These are phyloP conservation scores for Erythrocercus mccallii DNA, from an alignment of 2,113 vertebrate genomes.

Conservation along the genomic window DNA sequence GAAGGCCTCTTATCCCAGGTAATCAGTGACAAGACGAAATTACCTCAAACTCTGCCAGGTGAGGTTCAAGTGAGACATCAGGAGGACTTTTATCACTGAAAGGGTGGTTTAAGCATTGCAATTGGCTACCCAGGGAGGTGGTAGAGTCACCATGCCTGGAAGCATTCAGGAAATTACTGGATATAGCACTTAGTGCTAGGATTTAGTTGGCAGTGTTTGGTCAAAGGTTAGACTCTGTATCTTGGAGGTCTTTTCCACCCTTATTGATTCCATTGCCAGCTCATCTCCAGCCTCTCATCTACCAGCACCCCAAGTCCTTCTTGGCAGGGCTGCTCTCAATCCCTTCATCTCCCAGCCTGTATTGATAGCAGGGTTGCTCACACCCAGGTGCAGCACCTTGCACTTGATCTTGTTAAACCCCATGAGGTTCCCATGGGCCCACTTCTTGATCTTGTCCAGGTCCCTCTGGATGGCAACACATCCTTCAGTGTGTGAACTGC, in stretches of 20 bases:
- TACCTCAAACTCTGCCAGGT: neutral
- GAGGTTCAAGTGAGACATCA: neutral
- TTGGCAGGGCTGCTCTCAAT: accelerated
- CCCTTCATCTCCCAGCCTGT: neutral
- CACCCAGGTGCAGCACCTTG: neutral
- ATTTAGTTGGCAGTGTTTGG: neutral
- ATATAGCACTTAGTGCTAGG: neutral
- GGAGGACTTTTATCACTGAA: neutral
- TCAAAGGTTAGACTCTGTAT: neutral
- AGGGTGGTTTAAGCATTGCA: neutral
- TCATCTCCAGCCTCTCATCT: neutral
- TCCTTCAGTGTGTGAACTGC: neutral
- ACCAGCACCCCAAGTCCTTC: neutral
- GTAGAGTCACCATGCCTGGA: neutral
- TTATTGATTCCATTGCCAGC: neutral
- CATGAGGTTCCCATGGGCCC: no score
- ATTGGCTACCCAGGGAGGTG: neutral
- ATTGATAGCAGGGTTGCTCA: no score
- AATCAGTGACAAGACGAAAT: neutral
- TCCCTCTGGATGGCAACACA: accelerated
- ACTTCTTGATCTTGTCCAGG: neutral
- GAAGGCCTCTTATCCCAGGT: neutral
- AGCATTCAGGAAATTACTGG: neutral
- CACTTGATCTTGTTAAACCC: neutral
- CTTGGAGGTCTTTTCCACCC: neutral